These are phyloP conservation scores for Epizoanthus fatuus DNA, from an alignment of 92 coral and sea anemone species.

Conservation along the genomic window DNA sequence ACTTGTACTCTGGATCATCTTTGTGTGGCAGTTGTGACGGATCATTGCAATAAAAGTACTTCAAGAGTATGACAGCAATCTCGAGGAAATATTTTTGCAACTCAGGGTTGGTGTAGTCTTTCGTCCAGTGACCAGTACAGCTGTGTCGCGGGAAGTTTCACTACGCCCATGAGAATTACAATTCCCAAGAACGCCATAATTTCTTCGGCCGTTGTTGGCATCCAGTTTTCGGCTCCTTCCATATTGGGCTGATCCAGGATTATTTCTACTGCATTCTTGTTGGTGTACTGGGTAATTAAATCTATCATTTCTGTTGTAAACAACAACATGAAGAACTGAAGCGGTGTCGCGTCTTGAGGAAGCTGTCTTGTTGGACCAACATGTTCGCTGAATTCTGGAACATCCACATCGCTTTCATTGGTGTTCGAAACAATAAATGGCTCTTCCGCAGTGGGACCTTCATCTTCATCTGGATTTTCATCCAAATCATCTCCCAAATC, in stretches of 20 bases:
- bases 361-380: constrained; percentile 35
- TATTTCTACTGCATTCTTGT: background rate
- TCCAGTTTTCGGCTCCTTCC: constrained; percentile 1
- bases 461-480: background rate
- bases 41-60: constrained; percentile 20
- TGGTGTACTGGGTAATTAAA: background rate
- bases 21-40: constrained; percentile 19
- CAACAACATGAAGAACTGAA: constrained; percentile 33
- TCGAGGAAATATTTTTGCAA: constrained; percentile 25
- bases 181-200: constrained; percentile 28
- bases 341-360: constrained; percentile 21
- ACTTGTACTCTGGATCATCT: constrained; percentile 13
- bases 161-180: constrained; percentile 3
- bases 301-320: constrained; percentile 21
- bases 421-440: constrained; percentile 12
- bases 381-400: constrained; percentile 25
- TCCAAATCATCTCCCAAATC: constrained; percentile 9
- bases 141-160: constrained; percentile 16
- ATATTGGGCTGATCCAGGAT: too few relatives aligned
- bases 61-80: constrained; percentile 16
- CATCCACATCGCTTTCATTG: constrained; percentile 17
- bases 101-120: constrained; percentile 1
- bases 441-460: too few relatives aligned
- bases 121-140: constrained; percentile 6
- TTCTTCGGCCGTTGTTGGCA: background rate